phyloP scores from a whole-genome alignment of 2,888 invertebrate genomes.

The Poecilus cupreus region DNA sequence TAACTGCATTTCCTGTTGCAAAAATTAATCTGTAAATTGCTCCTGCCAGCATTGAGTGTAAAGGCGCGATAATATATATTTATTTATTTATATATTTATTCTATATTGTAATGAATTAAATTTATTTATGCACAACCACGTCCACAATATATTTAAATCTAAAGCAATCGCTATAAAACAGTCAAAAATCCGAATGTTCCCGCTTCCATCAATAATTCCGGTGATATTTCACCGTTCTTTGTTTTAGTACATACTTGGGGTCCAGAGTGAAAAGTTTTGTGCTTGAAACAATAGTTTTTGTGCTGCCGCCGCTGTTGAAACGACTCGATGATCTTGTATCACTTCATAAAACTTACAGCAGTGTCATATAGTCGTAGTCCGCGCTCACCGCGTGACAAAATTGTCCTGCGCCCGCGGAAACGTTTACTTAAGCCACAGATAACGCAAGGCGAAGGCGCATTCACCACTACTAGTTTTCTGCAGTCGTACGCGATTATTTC shows the following conservation, averaged over 20 bases:
- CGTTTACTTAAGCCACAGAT: constrained; percentile 19
- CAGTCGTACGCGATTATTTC: no score
- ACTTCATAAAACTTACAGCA: constrained; percentile 46
- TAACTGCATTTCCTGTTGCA: no score
- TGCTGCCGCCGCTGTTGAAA: not conserved
- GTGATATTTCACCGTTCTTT: not conserved
- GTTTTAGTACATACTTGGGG: not conserved
- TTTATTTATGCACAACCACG: not conserved
- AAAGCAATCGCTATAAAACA: not conserved
- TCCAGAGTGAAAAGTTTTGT: constrained; percentile 17
- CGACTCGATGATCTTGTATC: constrained; percentile 30
- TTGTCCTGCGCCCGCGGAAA: not conserved
- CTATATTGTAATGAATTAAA: no score
- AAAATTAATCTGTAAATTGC: no score
- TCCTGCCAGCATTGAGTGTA: no score
- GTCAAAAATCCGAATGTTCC: not conserved
- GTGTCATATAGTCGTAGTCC: constrained; percentile 30
- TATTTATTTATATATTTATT: no score
- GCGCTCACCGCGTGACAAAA: constrained; percentile 12
- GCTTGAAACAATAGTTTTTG: constrained; percentile 30
- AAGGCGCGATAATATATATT: no score
- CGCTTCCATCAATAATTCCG: not conserved
- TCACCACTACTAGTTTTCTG: not conserved
- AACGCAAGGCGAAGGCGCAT: not conserved
- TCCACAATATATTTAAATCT: not conserved